phyloP scores from a whole-genome alignment of 2,888 invertebrate genomes.

The Pseudolycoriella hygida region DNA sequence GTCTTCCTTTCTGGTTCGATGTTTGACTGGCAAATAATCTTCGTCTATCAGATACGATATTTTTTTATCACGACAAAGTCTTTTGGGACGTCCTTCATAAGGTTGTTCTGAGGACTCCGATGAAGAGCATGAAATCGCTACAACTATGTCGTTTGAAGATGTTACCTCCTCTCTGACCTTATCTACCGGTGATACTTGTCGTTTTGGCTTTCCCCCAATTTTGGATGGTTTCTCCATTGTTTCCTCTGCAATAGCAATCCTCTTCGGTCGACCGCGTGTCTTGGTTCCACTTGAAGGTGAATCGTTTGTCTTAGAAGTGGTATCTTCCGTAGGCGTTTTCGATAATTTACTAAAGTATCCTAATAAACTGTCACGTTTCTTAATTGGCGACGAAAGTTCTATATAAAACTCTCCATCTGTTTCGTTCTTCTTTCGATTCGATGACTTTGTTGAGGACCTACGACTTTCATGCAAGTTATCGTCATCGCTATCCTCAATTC shows the following conservation, averaged over 20 bases:
- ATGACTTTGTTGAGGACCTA: neutral
- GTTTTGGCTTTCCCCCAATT: no score
- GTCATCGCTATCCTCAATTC: no score
- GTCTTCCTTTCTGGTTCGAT: conserved; percentile 8
- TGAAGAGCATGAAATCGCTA: no score
- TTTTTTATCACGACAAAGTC: conserved; percentile 16
- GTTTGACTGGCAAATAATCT: conserved; percentile 1
- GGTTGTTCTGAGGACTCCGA: no score
- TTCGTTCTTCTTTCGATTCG: neutral
- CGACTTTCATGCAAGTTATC: neutral
- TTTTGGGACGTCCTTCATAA: conserved; percentile 17
- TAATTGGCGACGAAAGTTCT: conserved; percentile 36
- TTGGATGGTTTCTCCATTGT: no score
- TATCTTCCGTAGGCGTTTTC: conserved; percentile 12
- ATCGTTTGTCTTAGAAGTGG: conserved; percentile 5
- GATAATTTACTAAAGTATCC: conserved; percentile 37
- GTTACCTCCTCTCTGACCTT: neutral
- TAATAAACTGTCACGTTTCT: conserved; percentile 39
- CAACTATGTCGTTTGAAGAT: no score
- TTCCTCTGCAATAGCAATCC: no score
- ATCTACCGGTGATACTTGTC: neutral
- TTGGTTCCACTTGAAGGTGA: conserved; percentile 1
- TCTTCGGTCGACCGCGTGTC: no score
- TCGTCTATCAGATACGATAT: neutral
- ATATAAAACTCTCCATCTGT: conserved; percentile 29